A percentile compares a stretch with the other conserved stretches of the same genome.
These are phyloP conservation scores for Rotaria sp. DNA, from an alignment of 2,888 invertebrate species.

Conservation along the genomic window DNA sequence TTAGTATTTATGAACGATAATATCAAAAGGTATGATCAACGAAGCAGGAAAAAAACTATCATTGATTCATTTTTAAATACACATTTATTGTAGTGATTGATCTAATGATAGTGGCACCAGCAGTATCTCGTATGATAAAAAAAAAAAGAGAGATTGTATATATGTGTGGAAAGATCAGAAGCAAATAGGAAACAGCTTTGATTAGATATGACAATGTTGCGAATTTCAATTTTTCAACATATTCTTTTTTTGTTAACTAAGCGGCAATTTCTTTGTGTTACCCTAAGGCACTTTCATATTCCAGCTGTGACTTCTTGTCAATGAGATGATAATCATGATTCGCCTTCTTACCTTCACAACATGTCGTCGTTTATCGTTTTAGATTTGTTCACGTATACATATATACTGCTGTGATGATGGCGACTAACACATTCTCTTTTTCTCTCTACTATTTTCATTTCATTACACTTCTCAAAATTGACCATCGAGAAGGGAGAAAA, in stretches of 20 bases:
- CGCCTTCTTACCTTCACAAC: not conserved
- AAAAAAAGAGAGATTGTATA: not conserved
- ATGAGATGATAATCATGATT: slow-evolving; percentile 1
- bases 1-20: not conserved
- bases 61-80: not conserved
- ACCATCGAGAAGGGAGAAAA: not conserved
- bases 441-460: slow-evolving; percentile 5
- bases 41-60: not conserved
- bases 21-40: not conserved
- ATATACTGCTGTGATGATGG: not conserved
- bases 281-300: not conserved
- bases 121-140: not conserved
- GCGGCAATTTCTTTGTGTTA: not conserved
- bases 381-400: not conserved
- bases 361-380: slow-evolving; percentile 8
- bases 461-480: slow-evolving; percentile 9
- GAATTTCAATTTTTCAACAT: not conserved
- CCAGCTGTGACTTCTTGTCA: slow-evolving; percentile 12
- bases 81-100: not conserved
- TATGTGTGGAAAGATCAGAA: not conserved
- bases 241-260: not conserved
- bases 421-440: not conserved
- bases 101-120: not conserved
- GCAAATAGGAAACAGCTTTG: not conserved
- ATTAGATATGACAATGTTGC: not conserved